Evolutionary conservation across 2,888 invertebrate genomes (phyloP).

Genomic region (Diarsia rubi): DNA sequence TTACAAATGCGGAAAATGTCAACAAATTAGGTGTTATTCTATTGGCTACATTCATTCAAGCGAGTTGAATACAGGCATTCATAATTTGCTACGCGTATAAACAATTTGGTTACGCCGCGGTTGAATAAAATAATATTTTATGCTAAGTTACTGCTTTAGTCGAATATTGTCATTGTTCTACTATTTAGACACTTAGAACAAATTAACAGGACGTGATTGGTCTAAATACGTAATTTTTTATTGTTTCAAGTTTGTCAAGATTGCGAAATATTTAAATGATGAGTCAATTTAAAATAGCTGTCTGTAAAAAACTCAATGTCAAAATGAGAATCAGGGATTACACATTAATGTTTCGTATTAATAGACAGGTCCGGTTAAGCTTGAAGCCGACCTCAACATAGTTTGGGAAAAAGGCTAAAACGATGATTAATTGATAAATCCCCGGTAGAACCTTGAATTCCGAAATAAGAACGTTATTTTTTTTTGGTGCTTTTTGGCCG

Average conservation of each 20-base stretch:
- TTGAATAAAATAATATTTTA: slow-evolving; percentile 3
- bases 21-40: slow-evolving; percentile 35
- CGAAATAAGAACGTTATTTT: background rate
- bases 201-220: background rate
- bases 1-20: slow-evolving; percentile 32
- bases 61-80: slow-evolving; percentile 22
- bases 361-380: too few species aligned
- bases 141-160: slow-evolving; percentile 22
- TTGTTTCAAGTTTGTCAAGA: background rate
- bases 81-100: slow-evolving; percentile 34
- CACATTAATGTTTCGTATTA: background rate
- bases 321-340: background rate
- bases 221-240: background rate
- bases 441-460: background rate
- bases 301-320: background rate
- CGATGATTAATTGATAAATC: background rate
- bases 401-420: too few species aligned
- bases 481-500: background rate
- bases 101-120: slow-evolving; percentile 19
- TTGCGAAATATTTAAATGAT: background rate
- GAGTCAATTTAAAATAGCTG: background rate
- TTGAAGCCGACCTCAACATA: too few species aligned
- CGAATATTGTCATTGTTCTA: slow-evolving; percentile 31
- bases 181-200: background rate
- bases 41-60: slow-evolving; percentile 22